Percentiles rank a stretch among this genome's conserved stretches.
Evolutionary conservation across 2,113 vertebrate genomes (phyloP).

Genomic region (Dasyornis broadbenti): DNA sequence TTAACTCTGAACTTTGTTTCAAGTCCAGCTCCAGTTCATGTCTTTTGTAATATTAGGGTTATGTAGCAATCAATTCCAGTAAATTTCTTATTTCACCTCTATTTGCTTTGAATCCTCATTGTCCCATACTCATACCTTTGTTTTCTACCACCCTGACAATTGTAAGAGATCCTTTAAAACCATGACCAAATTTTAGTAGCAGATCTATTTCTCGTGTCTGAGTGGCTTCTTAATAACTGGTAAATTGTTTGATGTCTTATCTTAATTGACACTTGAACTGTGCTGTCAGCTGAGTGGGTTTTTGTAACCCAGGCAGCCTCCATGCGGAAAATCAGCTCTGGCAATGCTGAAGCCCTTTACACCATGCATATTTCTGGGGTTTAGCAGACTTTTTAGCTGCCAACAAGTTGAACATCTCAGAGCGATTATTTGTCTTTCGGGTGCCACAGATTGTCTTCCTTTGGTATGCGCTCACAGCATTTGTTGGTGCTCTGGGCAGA

Average conservation of each 20-base stretch:
- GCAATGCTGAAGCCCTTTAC: not conserved
- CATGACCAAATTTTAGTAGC: not conserved
- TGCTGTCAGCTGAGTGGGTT: conserved; percentile 27
- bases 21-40: not conserved
- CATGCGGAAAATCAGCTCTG: not conserved
- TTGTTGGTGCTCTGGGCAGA: not conserved
- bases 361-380: not conserved
- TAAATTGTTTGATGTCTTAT: conserved; percentile 7
- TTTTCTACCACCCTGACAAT: not conserved
- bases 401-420: not conserved
- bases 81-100: not conserved
- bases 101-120: not conserved
- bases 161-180: not conserved
- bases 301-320: conserved; percentile 10
- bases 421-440: not conserved
- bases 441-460: not conserved
- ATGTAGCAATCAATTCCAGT: not conserved
- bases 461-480: not conserved
- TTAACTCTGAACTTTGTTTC: not conserved
- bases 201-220: not conserved
- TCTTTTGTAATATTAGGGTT: not conserved
- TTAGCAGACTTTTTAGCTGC: not conserved
- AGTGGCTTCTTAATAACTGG: conserved; percentile 17
- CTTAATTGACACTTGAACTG: conserved; percentile 50
- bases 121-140: not conserved